A percentile compares a stretch with the other conserved stretches of the same genome.
These are phyloP conservation scores for Hylaeus anthracinus DNA, from an alignment of 1,140 invertebrate species.

Conservation along the genomic window DNA sequence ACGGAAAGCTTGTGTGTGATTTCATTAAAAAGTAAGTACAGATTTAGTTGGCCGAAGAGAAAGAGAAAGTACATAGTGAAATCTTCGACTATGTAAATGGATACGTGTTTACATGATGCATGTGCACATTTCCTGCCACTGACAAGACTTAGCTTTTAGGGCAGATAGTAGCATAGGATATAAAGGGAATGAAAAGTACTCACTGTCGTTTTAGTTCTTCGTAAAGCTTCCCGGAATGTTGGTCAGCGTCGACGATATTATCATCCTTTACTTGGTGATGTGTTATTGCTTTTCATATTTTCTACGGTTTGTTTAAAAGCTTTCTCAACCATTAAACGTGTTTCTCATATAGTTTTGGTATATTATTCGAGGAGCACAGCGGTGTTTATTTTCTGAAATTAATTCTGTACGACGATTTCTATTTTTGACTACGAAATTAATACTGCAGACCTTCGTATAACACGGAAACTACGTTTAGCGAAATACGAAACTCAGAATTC, in stretches of 20 bases:
- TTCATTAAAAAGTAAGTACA: background rate
- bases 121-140: conserved; percentile 56
- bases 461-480: no score
- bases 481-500: no score
- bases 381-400: background rate
- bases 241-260: conserved; percentile 9
- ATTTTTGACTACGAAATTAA: background rate
- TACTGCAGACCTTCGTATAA: no score
- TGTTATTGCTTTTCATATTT: background rate
- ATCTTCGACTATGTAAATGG: conserved; percentile 46
- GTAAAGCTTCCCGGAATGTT: conserved; percentile 40
- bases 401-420: background rate
- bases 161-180: conserved; percentile 29
- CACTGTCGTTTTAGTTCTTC: conserved; percentile 45
- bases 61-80: conserved; percentile 51
- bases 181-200: conserved; percentile 52
- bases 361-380: background rate
- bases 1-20: background rate
- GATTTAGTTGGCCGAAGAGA: conserved; percentile 7
- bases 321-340: background rate
- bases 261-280: conserved; percentile 45
- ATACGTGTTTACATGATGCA: conserved; percentile 29
- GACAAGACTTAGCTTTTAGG: conserved; percentile 65
- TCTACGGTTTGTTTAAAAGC: no score
- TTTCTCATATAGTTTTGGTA: background rate